Base-by-base conservation (phyloP, 2,113 vertebrate species). In the Spea multiplicata region DNA sequence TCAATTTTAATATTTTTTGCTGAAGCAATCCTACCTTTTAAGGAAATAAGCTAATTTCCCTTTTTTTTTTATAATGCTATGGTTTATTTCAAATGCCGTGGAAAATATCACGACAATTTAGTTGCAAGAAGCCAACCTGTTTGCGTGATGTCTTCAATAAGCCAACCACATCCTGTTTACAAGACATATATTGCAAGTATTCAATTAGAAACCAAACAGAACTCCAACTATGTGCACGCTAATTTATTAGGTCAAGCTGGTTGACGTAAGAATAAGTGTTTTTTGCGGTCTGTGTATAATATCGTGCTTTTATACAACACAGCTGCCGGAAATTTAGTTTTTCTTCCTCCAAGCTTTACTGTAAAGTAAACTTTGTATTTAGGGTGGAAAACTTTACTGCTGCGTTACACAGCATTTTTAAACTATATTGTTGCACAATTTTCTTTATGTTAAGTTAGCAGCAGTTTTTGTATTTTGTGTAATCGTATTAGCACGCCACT, bases 141-240 rank as follows among this genome's bases (percentile, higher is more conserved):
- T 10, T 10, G 9, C 50, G 30, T 59, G 55, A 8, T 59, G 6
- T 8, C 10, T 59, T 59, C 48, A 8, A 64, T 30, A 6, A 44
- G 6, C 14, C 82, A 73, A 16, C 66, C 65, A 76, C 81, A 52
- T 44, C 70, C 75, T 77, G 75, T 70, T 67, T 46, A 14, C 12
- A 44, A 17, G 61, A 6, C 30, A 48, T 49, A 69, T 49, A 16
- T 69, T 49, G 47, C 6, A 14, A 7, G 61, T 46, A 74, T 74
- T 52, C 49, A n/a, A 4, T 7, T 7, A 30, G 16, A 30, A 5
- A 13, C 57, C 30, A 59, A n/a, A 30, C 45, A 47, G 57, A 17
- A 48, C 30, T 16, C 61, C 8, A 12, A 6, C n/a, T 10, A 8
- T 57, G 10, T 76, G 52, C 52, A 53, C n/a, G 50, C n/a, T 30